Evolutionary conservation across 2,888 invertebrate genomes (phyloP), one percentile per base, ranked within the genome.

Genomic region (Epsilonema sp.): DNA sequence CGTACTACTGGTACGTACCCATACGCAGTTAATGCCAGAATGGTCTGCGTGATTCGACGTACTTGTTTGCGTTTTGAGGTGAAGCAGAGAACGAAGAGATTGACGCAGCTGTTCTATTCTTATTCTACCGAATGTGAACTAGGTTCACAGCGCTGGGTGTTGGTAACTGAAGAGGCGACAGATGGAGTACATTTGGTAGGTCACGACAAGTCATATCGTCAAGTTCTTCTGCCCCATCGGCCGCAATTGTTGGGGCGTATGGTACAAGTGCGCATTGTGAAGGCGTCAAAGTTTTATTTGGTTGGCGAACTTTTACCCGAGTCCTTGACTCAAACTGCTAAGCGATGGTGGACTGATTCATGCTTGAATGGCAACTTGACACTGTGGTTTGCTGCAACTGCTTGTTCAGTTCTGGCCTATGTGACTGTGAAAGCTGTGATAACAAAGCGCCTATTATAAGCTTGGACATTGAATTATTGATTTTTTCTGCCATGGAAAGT

Each of bases 121-220:
- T 92, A 92, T n/a, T n/a, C n/a, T n/a, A n/a, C n/a, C n/a, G n/a
- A n/a, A n/a, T n/a, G n/a, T n/a, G n/a, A n/a, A n/a, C n/a, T 53
- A 55, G 43, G 52, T 55, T 25, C 51, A 57, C 42, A 48, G 19
- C 25, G 86, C 51, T 73, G 77, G 2, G 82, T 92, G 1, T 70
- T 97, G 1, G 84, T 94, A 0, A 92, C 92, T 0, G 97, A 97
- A 67, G 68, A 82, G 46, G 87, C 92, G 0, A 81, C 84, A 65
- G 94, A 94, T 65, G 80, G 79, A 55, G 74, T 79, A 49, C 80
- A 84, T 66, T 87, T 76, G 62, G 94, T 94, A 8, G 90, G 79
- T 0, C 94, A 97, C 69, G 94, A 92, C 67, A 82, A 89, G 64
- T 81, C 70, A 62, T 94, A 97, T 63, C 89, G 92, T 62, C 94